Evolutionary conservation across 2,888 invertebrate species (phyloP).

Genomic region (Parnassius mnemosyne): DNA sequence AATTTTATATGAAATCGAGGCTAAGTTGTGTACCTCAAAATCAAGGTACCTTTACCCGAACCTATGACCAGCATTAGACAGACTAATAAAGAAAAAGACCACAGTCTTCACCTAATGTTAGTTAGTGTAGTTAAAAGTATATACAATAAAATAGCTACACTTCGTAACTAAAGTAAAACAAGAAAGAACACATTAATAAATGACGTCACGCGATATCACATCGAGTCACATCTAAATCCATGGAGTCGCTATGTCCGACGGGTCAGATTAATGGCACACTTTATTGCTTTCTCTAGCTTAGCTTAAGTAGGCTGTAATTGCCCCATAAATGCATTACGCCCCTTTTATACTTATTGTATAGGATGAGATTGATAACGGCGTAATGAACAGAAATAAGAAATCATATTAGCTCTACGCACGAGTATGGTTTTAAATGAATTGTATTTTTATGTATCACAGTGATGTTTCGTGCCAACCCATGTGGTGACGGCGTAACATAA

Average conservation of each 20-base stretch:
- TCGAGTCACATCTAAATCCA: conserved; percentile 18
- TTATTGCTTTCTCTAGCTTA: conserved; percentile 34
- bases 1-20: too few relatives aligned
- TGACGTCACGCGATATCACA: conserved; percentile 29
- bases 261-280: conserved; percentile 35
- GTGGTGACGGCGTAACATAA: too few relatives aligned
- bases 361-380: conserved; percentile 21
- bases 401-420: conserved; percentile 4
- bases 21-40: too few relatives aligned
- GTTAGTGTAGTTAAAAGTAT: too few relatives aligned
- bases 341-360: conserved; percentile 15
- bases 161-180: not conserved
- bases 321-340: conserved; percentile 27
- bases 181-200: conserved; percentile 11
- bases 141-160: too few relatives aligned
- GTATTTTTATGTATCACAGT: too few relatives aligned
- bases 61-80: too few relatives aligned
- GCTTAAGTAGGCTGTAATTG: conserved; percentile 24
- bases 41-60: too few relatives aligned
- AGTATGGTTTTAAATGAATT: too few relatives aligned
- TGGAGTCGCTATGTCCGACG: conserved; percentile 29
- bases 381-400: conserved; percentile 5
- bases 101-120: too few relatives aligned
- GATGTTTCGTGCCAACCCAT: too few relatives aligned
- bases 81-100: too few relatives aligned